A percentile compares a stretch with the other conserved stretches of the same genome.
phyloP scores from a whole-genome alignment of 2,888 invertebrate species.

The Cotesia congregata region DNA sequence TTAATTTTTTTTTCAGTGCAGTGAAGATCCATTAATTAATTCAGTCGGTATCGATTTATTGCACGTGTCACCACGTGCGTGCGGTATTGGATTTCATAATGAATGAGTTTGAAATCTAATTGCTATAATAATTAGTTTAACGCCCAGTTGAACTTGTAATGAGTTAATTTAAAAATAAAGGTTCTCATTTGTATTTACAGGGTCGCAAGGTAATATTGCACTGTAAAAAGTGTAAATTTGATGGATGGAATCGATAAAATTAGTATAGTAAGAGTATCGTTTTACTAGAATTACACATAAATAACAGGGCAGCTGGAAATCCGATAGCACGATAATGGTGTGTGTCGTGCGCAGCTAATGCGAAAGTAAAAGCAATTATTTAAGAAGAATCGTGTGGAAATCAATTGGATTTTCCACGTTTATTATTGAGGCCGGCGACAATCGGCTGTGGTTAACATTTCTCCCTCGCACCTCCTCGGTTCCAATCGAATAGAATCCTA shows the following conservation, averaged over 20 bases:
- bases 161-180: no score
- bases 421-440: constrained; percentile 22
- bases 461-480: constrained; percentile 3
- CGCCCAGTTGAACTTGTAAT: no score
- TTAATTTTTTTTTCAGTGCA: no score
- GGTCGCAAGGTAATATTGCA: no score
- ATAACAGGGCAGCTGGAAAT: background rate
- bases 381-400: constrained; percentile 20
- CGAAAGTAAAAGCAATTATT: constrained; percentile 6
- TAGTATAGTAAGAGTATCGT: background rate
- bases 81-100: no score
- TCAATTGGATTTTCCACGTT: constrained; percentile 20
- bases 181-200: no score
- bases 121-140: no score
- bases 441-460: constrained; percentile 19
- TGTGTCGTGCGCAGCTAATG: background rate
- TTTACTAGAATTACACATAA: background rate
- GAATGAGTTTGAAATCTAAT: no score
- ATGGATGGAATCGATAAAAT: background rate
- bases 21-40: no score
- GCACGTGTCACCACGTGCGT: no score
- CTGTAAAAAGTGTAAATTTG: no score
- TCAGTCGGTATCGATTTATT: no score
- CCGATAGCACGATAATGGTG: constrained; percentile 9
- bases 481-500: background rate